Percentiles rank a stretch among this genome's conserved stretches.
Conservation (phyloP, 2,113 vertebrate genomes). For the Anoura caudifer region DNA sequence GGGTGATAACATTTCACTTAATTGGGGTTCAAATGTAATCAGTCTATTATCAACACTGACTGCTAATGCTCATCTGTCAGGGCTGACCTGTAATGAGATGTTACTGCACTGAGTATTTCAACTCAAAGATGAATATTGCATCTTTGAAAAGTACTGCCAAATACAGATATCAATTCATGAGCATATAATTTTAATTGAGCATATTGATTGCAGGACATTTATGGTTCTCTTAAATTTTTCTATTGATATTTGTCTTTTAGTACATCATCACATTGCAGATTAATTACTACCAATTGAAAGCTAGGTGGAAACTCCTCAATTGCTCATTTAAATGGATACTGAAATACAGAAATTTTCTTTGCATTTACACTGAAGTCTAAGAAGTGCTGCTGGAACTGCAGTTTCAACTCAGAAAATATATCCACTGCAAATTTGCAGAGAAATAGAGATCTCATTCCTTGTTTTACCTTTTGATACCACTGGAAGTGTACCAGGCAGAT, state of each 20-base stretch:
- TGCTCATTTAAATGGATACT: constrained; percentile 25
- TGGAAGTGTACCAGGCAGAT: neutral
- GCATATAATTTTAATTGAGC: constrained; percentile 21
- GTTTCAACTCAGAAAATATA: neutral
- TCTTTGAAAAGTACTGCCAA: constrained; percentile 27
- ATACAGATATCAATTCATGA: constrained; percentile 9
- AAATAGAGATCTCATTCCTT: neutral
- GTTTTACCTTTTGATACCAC: neutral
- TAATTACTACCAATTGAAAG: constrained; percentile 7
- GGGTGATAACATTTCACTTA: neutral
- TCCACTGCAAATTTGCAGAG: neutral
- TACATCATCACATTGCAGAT: neutral
- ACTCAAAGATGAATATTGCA: neutral
- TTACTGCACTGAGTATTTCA: neutral
- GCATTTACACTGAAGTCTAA: neutral
- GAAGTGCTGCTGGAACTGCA: neutral
- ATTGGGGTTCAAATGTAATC: neutral
- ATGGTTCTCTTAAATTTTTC: neutral
- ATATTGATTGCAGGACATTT: constrained; percentile 26
- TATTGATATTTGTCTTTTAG: neutral
- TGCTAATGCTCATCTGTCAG: neutral
- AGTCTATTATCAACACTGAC: neutral
- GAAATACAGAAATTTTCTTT: constrained; percentile 36
- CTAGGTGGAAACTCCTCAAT: neutral
- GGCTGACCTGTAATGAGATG: neutral